A percentile compares a stretch with the other conserved stretches of the same genome.
Evolutionary conservation across 1,140 invertebrate genomes (phyloP).

Genomic region (Zophobas atratus): DNA sequence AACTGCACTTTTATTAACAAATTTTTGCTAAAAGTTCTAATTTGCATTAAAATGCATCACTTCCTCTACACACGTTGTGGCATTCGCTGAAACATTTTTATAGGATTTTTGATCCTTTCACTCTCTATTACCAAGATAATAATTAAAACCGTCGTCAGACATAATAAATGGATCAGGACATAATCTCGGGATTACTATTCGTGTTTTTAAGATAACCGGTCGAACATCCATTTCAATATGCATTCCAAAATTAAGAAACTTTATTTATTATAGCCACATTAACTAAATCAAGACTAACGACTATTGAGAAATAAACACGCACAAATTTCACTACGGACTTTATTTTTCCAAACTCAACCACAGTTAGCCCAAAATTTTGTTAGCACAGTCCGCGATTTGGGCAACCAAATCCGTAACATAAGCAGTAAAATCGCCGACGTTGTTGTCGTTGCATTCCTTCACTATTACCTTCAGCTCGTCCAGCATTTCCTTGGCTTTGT

Average conservation of each 20-base stretch:
- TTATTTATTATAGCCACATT: not conserved
- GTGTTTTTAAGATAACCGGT: not conserved
- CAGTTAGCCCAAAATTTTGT: conserved; percentile 2
- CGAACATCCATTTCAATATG: not conserved
- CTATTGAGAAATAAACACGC: not conserved
- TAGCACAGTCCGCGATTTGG: conserved; percentile 1
- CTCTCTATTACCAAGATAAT: not conserved
- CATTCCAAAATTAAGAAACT: not conserved
- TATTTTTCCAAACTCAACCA: not conserved
- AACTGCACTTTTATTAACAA: too few species aligned
- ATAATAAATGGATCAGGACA: conserved; percentile 2
- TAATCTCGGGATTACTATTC: not conserved
- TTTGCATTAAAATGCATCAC: too few species aligned
- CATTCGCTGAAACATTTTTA: too few species aligned
- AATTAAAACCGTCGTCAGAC: not conserved
- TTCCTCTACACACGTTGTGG: too few species aligned
- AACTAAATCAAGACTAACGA: not conserved
- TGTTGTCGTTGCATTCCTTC: conserved; percentile 7
- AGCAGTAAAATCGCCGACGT: conserved; percentile 20
- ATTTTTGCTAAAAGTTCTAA: too few species aligned
- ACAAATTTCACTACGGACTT: not conserved
- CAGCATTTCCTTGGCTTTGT: not conserved
- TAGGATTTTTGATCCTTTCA: not conserved
- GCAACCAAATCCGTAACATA: conserved; percentile 15
- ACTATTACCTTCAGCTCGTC: conserved; percentile 4